Percentiles rank a stretch among this genome's conserved stretches.
Evolutionary conservation across 2,113 vertebrate species (phyloP).

Genomic region (Budorcas taxicolor): DNA sequence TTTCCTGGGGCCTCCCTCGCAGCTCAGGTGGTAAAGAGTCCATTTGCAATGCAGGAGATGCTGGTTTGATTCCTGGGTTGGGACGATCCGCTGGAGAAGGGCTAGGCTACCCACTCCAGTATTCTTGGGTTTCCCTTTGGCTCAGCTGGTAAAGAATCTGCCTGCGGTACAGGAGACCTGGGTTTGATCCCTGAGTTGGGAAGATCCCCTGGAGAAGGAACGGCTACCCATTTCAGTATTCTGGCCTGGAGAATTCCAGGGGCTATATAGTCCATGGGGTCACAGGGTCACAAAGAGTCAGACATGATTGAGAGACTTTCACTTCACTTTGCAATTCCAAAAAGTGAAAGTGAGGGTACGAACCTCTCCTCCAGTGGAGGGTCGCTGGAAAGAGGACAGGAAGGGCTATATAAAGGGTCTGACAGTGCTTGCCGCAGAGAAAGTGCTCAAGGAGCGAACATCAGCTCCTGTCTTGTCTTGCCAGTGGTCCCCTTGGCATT

Average conservation of each 20-base stretch:
- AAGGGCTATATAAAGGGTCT: accelerated
- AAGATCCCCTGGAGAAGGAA: neutral
- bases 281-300: neutral
- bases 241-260: neutral
- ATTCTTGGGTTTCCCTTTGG: neutral
- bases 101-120: neutral
- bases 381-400: neutral
- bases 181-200: neutral
- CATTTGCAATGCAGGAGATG: neutral
- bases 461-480: neutral
- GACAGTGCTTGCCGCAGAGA: accelerated
- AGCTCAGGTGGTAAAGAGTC: neutral
- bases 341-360: accelerated
- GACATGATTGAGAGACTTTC: neutral
- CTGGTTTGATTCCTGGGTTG: neutral
- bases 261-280: neutral
- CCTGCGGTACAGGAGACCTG: neutral
- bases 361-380: neutral
- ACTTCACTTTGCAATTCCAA: neutral
- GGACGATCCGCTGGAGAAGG: neutral
- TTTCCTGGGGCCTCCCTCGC: neutral
- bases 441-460: accelerated
- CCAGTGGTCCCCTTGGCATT: accelerated
- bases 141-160: neutral
- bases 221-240: neutral